phyloP scores from a whole-genome alignment of 2,888 invertebrate genomes.

The Bombylius major region DNA sequence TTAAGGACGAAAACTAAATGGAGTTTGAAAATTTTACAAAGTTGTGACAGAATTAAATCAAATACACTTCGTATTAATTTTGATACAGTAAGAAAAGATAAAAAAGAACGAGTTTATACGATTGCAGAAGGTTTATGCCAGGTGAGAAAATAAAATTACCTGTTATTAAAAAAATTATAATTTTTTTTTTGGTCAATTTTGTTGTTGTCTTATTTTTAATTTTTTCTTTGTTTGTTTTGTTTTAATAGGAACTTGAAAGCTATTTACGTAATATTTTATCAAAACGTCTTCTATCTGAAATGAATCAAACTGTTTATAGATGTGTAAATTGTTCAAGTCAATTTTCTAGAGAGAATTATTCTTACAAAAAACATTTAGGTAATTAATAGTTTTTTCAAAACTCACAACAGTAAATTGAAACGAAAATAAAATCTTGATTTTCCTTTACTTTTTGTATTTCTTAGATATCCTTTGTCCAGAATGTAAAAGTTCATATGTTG shows the following conservation, averaged over 20 bases:
- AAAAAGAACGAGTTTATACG: slow-evolving; percentile 44
- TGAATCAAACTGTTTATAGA: slow-evolving; percentile 40
- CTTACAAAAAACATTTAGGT: neutral
- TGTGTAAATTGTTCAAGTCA: slow-evolving; percentile 52
- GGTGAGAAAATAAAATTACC: slow-evolving; percentile 28
- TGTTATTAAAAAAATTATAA: neutral
- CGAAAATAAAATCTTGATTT: neutral
- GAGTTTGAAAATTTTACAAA: slow-evolving; percentile 40
- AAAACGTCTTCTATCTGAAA: slow-evolving; percentile 37
- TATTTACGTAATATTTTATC: slow-evolving; percentile 38
- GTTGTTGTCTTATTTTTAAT: neutral
- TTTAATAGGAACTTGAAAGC: slow-evolving; percentile 37
- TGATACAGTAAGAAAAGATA: slow-evolving; percentile 46
- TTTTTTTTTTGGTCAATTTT: neutral
- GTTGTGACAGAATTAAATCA: slow-evolving; percentile 38
- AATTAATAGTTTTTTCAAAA: too few relatives aligned
- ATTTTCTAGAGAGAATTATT: slow-evolving; percentile 28
- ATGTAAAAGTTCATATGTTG: slow-evolving; percentile 45
- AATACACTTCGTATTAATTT: slow-evolving; percentile 45
- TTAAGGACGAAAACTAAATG: slow-evolving; percentile 37
- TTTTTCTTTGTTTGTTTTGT: slow-evolving; percentile 4
- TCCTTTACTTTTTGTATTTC: neutral
- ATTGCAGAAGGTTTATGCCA: slow-evolving; percentile 44
- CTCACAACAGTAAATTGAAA: neutral
- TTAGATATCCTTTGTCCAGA: slow-evolving; percentile 41